Evolutionary conservation across 2,113 vertebrate genomes (phyloP).

Genomic region (Arenaria interpres): DNA sequence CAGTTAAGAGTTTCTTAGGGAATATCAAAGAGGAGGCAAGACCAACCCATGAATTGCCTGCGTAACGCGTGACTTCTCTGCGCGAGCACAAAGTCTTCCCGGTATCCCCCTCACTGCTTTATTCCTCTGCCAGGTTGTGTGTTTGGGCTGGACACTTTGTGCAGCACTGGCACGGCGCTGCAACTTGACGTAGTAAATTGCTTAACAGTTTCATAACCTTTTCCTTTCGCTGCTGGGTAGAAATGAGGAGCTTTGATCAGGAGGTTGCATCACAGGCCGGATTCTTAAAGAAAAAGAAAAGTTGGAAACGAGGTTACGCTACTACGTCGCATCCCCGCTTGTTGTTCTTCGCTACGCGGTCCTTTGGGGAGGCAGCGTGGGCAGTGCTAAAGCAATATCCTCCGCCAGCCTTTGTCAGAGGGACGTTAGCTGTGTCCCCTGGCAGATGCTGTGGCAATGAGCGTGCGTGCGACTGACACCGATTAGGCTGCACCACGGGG

Average conservation of each 20-base stretch:
- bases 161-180: constrained; percentile 19
- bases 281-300: neutral
- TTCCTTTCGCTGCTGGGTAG: neutral
- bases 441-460: neutral
- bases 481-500: neutral
- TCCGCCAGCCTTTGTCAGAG: neutral
- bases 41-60: neutral
- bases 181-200: neutral
- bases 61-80: neutral
- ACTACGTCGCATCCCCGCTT: neutral
- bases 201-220: constrained; percentile 30
- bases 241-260: neutral
- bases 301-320: neutral
- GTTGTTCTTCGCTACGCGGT: neutral
- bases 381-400: neutral
- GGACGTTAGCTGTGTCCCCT: neutral
- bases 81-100: neutral
- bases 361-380: neutral
- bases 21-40: constrained; percentile 8
- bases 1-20: neutral
- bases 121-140: neutral
- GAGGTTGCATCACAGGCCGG: neutral
- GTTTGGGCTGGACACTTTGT: constrained; percentile 26
- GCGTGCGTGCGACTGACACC: neutral
- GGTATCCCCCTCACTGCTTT: neutral